Evolutionary conservation across 2,113 vertebrate genomes (phyloP).

Genomic region (Crocuta crocuta): DNA sequence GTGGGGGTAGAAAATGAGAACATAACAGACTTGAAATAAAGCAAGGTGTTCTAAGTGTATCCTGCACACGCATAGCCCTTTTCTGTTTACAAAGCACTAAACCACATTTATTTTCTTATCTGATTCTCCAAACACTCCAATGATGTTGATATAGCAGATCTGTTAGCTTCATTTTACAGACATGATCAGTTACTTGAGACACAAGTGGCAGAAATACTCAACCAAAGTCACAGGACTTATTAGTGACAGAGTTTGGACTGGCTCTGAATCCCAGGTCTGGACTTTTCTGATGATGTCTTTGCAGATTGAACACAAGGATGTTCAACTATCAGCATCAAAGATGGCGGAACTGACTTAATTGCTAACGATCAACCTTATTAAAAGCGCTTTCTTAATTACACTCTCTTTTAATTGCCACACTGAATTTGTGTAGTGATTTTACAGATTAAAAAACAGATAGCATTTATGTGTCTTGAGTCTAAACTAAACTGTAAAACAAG

Average conservation of each 20-base stretch:
- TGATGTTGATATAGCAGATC: neutral
- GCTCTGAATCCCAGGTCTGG: neutral
- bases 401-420: neutral
- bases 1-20: neutral
- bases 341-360: neutral
- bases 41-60: neutral
- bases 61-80: accelerated
- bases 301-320: neutral
- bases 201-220: neutral
- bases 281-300: neutral
- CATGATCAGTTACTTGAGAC: neutral
- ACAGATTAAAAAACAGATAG: neutral
- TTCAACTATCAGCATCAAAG: neutral
- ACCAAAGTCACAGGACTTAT: neutral
- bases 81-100: neutral
- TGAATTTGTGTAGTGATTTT: neutral
- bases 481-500: neutral
- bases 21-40: neutral
- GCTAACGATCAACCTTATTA: neutral
- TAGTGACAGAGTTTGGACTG: neutral
- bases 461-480: neutral
- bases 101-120: neutral
- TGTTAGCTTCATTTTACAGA: neutral
- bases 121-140: neutral
- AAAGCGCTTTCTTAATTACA: neutral